These are phyloP conservation scores for Piprites chloris DNA, from an alignment of 2,113 vertebrate species.

Conservation along the genomic window DNA sequence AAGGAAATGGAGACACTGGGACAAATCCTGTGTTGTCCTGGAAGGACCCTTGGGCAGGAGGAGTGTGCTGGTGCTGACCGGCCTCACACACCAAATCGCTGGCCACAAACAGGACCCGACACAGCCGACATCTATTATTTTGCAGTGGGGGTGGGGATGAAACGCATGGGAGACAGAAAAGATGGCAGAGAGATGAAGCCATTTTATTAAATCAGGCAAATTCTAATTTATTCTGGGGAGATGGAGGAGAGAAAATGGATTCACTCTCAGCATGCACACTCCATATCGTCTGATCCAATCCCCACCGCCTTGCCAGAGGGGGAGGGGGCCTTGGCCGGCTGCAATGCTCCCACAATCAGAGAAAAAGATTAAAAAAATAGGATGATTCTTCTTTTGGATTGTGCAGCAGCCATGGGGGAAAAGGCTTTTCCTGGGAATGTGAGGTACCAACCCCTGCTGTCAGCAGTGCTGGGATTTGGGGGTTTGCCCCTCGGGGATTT, in stretches of 20 bases:
- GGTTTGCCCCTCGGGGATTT: background rate
- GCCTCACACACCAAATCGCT: background rate
- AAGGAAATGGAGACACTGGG: constrained; percentile 66
- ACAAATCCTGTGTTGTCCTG: background rate
- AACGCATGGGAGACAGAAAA: constrained; percentile 77
- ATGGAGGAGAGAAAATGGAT: constrained; percentile 70
- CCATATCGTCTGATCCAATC: constrained; percentile 57
- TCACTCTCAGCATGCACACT: constrained; percentile 63
- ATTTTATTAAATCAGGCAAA: constrained; percentile 95
- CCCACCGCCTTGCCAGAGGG: constrained; percentile 2
- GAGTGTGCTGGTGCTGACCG: fast-evolving
- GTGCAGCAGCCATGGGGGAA: background rate
- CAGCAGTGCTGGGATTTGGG: background rate
- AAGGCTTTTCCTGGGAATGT: background rate
- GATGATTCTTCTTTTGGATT: background rate
- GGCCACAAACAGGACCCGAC: background rate
- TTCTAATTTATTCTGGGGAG: constrained; percentile 77
- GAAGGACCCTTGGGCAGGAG: background rate
- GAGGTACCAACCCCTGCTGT: background rate
- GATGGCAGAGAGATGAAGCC: constrained; percentile 80
- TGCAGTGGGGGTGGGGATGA: constrained; percentile 35
- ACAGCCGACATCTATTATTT: background rate
- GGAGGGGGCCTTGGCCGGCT: background rate
- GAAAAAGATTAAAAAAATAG: constrained; percentile 6
- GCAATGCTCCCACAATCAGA: background rate